These are phyloP conservation scores for Diarsia brunnea DNA, from an alignment of 2,888 invertebrate species.

Conservation along the genomic window DNA sequence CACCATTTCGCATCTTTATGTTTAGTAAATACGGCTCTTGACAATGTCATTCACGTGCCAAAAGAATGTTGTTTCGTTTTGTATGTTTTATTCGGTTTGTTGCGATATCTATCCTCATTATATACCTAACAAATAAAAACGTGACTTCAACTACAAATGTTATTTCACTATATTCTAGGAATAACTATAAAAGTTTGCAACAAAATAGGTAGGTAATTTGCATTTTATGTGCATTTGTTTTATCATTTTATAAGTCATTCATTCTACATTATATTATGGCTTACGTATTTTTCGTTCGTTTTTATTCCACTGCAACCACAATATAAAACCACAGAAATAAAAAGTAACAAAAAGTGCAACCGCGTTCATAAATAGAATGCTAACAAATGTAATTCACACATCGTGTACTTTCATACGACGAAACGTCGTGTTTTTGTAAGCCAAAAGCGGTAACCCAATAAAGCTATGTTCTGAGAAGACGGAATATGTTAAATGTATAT, in stretches of 20 bases:
- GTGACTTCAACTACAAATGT: conserved; percentile 13
- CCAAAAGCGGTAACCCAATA: neutral
- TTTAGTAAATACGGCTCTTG: neutral
- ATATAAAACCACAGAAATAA: conserved; percentile 5
- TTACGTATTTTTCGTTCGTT: conserved; percentile 23
- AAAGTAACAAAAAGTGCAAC: neutral
- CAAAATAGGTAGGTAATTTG: conserved; percentile 9
- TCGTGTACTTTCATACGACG: conserved; percentile 52
- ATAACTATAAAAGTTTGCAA: conserved; percentile 33
- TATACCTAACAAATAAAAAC: conserved; percentile 5
- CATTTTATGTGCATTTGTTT: conserved; percentile 40
- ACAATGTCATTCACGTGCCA: neutral
- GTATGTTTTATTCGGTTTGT: neutral
- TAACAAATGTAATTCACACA: conserved; percentile 60
- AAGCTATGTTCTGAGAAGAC: neutral
- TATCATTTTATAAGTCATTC: conserved; percentile 19
- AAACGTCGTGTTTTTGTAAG: neutral
- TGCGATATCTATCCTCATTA: conserved; percentile 4
- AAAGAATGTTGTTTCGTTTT: neutral
- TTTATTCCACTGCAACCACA: conserved; percentile 17
- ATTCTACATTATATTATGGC: conserved; percentile 27
- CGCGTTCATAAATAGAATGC: conserved; percentile 26
- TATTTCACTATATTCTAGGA: conserved; percentile 17
- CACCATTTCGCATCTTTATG: neutral
- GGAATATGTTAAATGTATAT: neutral